Conservation (phyloP, 2,888 invertebrate species). For the Vanessa cardui region DNA sequence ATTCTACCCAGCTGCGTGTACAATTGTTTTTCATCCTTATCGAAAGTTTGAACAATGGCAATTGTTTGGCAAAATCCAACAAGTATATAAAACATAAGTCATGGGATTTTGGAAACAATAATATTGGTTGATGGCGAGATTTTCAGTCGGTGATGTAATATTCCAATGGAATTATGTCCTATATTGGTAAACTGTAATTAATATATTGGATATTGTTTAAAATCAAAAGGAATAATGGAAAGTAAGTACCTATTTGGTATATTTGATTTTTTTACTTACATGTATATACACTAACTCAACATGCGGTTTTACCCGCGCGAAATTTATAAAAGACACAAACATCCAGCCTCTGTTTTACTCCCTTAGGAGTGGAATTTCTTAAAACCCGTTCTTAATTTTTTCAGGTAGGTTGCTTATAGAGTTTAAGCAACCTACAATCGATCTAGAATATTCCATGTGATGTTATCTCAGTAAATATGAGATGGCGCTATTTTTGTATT, state of each 20-base stretch:
- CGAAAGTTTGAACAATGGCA: conserved; percentile 62
- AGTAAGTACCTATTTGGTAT: conserved; percentile 15
- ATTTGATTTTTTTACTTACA: not conserved
- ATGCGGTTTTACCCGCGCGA: too few species aligned
- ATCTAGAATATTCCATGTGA: too few species aligned
- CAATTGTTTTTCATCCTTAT: conserved; percentile 52
- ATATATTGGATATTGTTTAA: not conserved
- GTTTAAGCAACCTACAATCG: too few species aligned
- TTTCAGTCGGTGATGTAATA: conserved; percentile 39
- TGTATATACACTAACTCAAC: not conserved
- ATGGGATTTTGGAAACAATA: conserved; percentile 42
- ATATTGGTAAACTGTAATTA: not conserved
- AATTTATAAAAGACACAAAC: too few species aligned
- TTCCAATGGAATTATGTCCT: conserved; percentile 4
- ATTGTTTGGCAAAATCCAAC: conserved; percentile 61
- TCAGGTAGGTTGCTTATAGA: too few species aligned
- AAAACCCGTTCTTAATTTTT: too few species aligned
- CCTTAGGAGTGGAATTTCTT: too few species aligned
- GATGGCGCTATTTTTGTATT: too few species aligned
- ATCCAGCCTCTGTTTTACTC: too few species aligned
- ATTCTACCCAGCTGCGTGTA: conserved; percentile 8
- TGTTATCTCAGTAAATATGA: too few species aligned
- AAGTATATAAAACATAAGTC: conserved; percentile 69
- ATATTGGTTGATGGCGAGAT: conserved; percentile 31
- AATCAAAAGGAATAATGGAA: conserved; percentile 14